Percentiles rank a stretch among this genome's conserved stretches.
Conservation (phyloP, 2,113 vertebrate genomes). For the Boulengeromyrus knoepffleri region DNA sequence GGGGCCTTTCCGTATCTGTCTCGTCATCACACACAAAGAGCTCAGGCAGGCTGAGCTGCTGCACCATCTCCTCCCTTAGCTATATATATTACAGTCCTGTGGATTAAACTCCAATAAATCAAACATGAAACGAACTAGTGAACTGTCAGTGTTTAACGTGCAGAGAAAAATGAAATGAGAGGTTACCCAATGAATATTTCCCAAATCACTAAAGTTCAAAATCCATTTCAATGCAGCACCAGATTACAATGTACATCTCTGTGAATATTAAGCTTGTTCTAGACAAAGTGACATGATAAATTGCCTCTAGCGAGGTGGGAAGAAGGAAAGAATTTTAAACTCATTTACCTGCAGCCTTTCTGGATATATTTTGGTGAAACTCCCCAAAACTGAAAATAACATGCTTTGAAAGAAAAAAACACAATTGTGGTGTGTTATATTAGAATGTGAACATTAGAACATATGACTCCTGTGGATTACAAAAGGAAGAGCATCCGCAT, state of each 20-base stretch:
- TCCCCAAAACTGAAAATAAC: neutral
- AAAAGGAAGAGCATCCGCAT: neutral
- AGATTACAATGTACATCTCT: conserved; percentile 40
- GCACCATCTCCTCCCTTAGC: conserved; percentile 26
- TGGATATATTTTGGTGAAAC: neutral
- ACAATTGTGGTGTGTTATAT: neutral
- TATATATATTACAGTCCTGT: conserved; percentile 31
- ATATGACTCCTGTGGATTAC: neutral
- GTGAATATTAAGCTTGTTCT: conserved; percentile 36
- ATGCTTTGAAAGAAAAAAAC: neutral
- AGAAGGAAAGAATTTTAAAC: neutral
- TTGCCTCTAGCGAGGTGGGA: neutral
- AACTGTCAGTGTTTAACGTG: conserved; percentile 49
- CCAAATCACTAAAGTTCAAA: conserved; percentile 44
- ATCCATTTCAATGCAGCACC: conserved; percentile 35
- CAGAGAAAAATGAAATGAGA: conserved; percentile 19
- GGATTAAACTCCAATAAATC: conserved; percentile 44
- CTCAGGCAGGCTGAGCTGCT: neutral
- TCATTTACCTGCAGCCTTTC: conserved; percentile 1
- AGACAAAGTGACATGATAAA: conserved; percentile 42
- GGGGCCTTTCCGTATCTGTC: neutral
- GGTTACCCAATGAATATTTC: conserved; percentile 46
- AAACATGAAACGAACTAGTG: conserved; percentile 47
- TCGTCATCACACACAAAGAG: neutral
- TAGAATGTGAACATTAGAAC: neutral